phyloP scores from a whole-genome alignment of 2,888 invertebrate species.

The Chouioia cunea region DNA sequence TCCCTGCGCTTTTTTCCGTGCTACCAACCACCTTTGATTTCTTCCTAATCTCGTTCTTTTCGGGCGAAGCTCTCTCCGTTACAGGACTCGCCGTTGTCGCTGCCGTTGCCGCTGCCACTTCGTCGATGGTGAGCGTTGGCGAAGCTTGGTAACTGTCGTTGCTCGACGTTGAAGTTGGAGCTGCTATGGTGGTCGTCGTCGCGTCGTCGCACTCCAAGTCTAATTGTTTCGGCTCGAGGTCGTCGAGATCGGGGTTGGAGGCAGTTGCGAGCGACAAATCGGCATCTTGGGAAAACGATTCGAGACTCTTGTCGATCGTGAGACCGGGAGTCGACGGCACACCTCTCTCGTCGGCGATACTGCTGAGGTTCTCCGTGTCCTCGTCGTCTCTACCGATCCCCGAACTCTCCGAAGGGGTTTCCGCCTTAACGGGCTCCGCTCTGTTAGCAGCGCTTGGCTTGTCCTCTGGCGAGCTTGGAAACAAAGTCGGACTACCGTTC shows the following conservation, averaged over 20 bases:
- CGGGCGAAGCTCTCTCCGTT: constrained; percentile 12
- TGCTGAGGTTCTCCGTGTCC: constrained; percentile 60
- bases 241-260: constrained; percentile 44
- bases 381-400: constrained; percentile 70
- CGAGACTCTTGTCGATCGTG: constrained; percentile 58
- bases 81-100: constrained; percentile 4
- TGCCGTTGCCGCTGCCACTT: constrained; percentile 50
- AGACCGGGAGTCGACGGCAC: constrained; percentile 60
- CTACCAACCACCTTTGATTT: constrained; percentile 10
- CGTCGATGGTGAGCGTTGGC: constrained; percentile 53
- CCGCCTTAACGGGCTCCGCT: background rate
- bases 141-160: constrained; percentile 52
- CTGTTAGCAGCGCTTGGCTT: background rate
- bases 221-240: constrained; percentile 50
- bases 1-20: constrained; percentile 50
- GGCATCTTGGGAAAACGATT: constrained; percentile 56
- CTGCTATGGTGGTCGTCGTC: no score
- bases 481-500: constrained; percentile 61
- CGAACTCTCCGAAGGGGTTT: constrained; percentile 67
- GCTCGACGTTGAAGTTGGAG: constrained; percentile 51
- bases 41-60: background rate
- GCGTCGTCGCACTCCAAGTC: constrained; percentile 46
- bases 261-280: constrained; percentile 53
- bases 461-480: constrained; percentile 54
- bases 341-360: constrained; percentile 59